Conservation (phyloP, 2,113 vertebrate genomes). For the Eulemur macaco region DNA sequence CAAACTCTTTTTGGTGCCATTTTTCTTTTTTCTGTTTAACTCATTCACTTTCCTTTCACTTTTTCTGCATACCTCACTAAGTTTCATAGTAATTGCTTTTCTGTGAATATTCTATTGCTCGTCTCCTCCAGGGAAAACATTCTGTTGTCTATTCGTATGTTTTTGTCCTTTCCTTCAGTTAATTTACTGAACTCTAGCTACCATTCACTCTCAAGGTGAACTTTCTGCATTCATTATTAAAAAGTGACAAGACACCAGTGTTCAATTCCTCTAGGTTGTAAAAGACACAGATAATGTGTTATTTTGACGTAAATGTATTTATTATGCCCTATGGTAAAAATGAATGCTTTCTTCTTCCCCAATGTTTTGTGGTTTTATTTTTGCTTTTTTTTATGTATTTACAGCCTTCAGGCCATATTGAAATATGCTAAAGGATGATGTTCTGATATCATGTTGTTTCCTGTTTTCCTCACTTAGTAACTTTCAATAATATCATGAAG, state of each 20-base stretch:
- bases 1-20: neutral
- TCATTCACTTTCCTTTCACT: slow-evolving; percentile 26
- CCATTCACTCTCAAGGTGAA: slow-evolving; percentile 61
- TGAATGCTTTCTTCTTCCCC: neutral
- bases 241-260: neutral
- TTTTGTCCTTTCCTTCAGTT: slow-evolving; percentile 46
- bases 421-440: neutral
- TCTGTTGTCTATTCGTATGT: slow-evolving; percentile 20
- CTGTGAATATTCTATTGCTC: slow-evolving; percentile 1
- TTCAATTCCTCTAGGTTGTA: slow-evolving; percentile 1
- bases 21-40: neutral
- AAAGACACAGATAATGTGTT: neutral
- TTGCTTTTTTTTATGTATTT: neutral
- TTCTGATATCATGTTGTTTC: neutral
- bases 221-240: slow-evolving; percentile 34
- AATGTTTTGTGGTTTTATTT: neutral
- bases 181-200: slow-evolving; percentile 3
- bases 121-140: slow-evolving; percentile 28
- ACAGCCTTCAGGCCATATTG: neutral
- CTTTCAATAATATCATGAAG: neutral
- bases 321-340: neutral
- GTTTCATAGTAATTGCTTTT: slow-evolving; percentile 59
- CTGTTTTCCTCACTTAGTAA: neutral
- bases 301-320: neutral
- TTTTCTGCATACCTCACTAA: neutral